Percentiles rank a stretch among this genome's conserved stretches.
phyloP scores from a whole-genome alignment of 1,140 invertebrate species.

The Ips typographus region DNA sequence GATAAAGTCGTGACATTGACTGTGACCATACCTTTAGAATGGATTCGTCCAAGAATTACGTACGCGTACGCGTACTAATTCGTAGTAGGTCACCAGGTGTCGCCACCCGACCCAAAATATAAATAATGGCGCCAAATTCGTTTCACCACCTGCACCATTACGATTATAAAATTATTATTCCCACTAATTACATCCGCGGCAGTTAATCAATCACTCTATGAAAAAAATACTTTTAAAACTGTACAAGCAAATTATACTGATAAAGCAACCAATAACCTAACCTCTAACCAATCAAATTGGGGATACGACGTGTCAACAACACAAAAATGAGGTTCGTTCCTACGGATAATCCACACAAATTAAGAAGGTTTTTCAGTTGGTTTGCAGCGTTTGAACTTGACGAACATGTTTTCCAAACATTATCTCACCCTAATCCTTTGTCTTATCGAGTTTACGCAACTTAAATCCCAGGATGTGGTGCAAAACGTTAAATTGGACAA shows the following conservation, averaged over 20 bases:
- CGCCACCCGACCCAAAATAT: conserved; percentile 6
- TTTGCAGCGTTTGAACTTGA: no score
- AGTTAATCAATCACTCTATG: no score
- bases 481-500: conserved; percentile 44
- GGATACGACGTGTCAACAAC: conserved; percentile 43
- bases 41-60: conserved; percentile 34
- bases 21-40: conserved; percentile 32
- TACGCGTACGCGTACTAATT: background rate
- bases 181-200: no score
- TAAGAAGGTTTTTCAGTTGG: conserved; percentile 1
- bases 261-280: background rate
- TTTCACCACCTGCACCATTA: no score
- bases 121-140: conserved; percentile 18
- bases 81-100: background rate
- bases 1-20: conserved; percentile 16
- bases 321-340: conserved; percentile 30
- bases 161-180: no score
- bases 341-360: no score
- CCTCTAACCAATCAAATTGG: conserved; percentile 35
- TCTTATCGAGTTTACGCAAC: background rate
- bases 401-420: background rate
- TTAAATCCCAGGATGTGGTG: conserved; percentile 23
- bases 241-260: background rate
- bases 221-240: no score
- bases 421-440: background rate